phyloP scores from a whole-genome alignment of 2,888 invertebrate species.

The Drosophila leonis region DNA sequence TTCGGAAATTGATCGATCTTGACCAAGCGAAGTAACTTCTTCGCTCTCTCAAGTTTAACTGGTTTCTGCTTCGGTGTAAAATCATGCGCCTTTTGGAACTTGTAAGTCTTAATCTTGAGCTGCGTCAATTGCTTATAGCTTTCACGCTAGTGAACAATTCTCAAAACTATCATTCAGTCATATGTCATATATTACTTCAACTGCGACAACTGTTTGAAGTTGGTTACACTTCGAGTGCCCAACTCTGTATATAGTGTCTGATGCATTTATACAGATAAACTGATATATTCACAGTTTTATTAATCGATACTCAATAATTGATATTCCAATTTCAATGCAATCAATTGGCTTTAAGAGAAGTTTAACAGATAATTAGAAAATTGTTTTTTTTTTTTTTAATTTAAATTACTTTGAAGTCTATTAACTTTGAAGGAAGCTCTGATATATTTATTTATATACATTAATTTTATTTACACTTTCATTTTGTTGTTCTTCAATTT shows the following conservation, averaged over 20 bases:
- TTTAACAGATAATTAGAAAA: neutral
- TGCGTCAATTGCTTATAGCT: too few relatives aligned
- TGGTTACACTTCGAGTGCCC: too few relatives aligned
- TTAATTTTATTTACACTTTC: neutral
- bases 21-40: too few relatives aligned
- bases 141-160: too few relatives aligned
- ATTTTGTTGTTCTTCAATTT: neutral
- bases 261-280: neutral
- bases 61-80: too few relatives aligned
- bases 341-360: neutral
- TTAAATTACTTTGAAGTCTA: neutral
- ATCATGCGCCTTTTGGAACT: too few relatives aligned
- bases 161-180: too few relatives aligned
- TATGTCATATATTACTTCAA: too few relatives aligned
- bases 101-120: too few relatives aligned
- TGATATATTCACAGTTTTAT: neutral
- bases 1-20: too few relatives aligned
- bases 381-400: neutral
- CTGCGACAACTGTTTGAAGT: too few relatives aligned
- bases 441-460: conserved; percentile 13
- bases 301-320: neutral
- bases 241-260: neutral
- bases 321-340: neutral
- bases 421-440: conserved; percentile 23
- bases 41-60: too few relatives aligned